Percentiles rank a stretch among this genome's conserved stretches.
phyloP scores from a whole-genome alignment of 1,140 invertebrate species.

The Lepidurus arcticus region DNA sequence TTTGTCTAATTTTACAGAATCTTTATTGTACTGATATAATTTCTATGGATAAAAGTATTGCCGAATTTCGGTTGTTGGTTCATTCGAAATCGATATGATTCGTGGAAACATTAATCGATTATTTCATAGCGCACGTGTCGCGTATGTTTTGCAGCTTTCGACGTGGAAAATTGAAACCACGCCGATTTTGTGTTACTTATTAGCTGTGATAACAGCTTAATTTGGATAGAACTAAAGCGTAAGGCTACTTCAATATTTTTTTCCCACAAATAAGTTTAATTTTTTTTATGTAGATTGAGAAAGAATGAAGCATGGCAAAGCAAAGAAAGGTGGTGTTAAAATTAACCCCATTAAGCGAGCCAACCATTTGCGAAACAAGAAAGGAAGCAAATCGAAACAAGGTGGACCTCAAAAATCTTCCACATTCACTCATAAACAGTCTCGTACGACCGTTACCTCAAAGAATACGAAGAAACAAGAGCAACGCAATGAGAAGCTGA shows the following conservation, averaged over 20 bases:
- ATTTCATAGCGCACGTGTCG: background rate
- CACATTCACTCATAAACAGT: background rate
- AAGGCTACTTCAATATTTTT: background rate
- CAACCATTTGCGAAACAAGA: slow-evolving; percentile 33
- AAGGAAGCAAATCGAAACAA: slow-evolving; percentile 12
- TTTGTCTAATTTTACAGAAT: background rate
- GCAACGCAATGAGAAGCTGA: background rate
- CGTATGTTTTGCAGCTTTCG: background rate
- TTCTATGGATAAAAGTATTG: background rate
- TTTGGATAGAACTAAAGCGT: background rate
- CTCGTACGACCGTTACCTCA: background rate
- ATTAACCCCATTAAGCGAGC: slow-evolving; percentile 31
- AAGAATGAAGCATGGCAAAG: slow-evolving; percentile 28
- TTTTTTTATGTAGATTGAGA: background rate
- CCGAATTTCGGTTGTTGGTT: too few species aligned
- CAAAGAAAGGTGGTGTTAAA: slow-evolving; percentile 27
- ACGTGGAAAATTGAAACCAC: background rate
- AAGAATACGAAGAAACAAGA: slow-evolving; percentile 24
- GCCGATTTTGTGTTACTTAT: background rate
- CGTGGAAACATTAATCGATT: background rate
- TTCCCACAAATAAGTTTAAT: background rate
- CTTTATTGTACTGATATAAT: background rate
- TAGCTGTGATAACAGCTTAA: too few species aligned
- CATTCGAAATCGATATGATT: background rate
- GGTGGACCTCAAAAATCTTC: background rate